Evolutionary conservation across 2,113 vertebrate species (phyloP), one percentile per base, ranked within the genome.

Genomic region (Cyphomyrus plagiostoma): DNA sequence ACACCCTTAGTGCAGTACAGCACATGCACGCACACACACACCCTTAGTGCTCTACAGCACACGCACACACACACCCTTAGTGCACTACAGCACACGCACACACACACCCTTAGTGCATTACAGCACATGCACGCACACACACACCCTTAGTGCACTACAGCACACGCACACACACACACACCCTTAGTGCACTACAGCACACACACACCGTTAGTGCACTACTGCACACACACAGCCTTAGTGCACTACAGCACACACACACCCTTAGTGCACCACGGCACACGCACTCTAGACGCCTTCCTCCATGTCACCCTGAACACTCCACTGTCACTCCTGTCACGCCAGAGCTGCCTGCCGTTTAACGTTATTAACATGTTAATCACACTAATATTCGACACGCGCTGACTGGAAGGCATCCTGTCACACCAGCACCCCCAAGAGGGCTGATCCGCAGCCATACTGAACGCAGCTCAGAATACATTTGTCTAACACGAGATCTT

Each of bases 391-490:
- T 77, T 19, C 2, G 30, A 74, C 70, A 35, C 1, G 70, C 3
- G 13, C n/a, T 35, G 30, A 77, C 30, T 35, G 70, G 19, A 5
- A 77, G 74, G 74, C n/a, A 30, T 4, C 9, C 10, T 0, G n/a
- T 35, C 35, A 77, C 74, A 42, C 35, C 35, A 19, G 35, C 13
- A 17, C n/a, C 30, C 11, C 35, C 11, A 7, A 13, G 15, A 35
- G 35, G 70, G 30, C 35, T 19, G 74, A 35, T 42, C 35, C 39
- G 26, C 74, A 77, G 70, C 70, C 70, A 77, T 5, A 17, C 30
- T 77, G 26, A 77, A 77, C 35, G 58, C 95, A 94, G 95, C 93
- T 95, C 94, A 92, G 94, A 95, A 95, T 95, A 95, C 96, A 95
- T 95, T 93, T 95, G 89, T 92, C 70, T 91, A 86, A 91, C 91